phyloP scores from a whole-genome alignment of 2,797 vertebrate genomes.

The Tarsius wallacei region DNA sequence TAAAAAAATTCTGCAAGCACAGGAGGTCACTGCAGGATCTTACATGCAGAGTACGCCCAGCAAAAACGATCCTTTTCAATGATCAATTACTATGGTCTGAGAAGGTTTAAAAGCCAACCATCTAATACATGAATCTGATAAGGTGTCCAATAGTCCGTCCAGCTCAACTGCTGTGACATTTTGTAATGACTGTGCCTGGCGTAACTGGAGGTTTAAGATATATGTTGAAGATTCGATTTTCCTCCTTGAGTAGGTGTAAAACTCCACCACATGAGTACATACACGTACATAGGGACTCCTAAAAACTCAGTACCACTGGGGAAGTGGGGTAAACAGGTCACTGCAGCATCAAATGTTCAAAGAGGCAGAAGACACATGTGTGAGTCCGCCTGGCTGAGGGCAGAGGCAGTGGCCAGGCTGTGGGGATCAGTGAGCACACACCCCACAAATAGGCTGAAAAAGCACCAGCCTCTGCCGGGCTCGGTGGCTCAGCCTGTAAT shows the following conservation, averaged over 20 bases:
- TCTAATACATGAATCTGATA: neutral
- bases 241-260: neutral
- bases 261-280: neutral
- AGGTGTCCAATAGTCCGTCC: neutral
- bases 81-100: neutral
- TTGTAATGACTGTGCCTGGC: neutral
- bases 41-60: neutral
- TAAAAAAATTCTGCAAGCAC: neutral
- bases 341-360: neutral
- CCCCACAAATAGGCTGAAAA: neutral
- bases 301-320: neutral
- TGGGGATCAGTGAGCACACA: neutral
- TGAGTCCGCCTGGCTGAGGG: neutral
- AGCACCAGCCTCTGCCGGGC: rapidly evolving
- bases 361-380: neutral
- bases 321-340: neutral
- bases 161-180: neutral
- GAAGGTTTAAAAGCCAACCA: neutral
- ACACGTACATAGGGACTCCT: neutral
- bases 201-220: neutral
- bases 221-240: neutral
- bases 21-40: neutral
- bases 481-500: no score
- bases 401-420: neutral
- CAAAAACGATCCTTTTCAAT: neutral